Evolutionary conservation across 2,113 vertebrate species (phyloP).

Genomic region (Lamprotornis superbus): DNA sequence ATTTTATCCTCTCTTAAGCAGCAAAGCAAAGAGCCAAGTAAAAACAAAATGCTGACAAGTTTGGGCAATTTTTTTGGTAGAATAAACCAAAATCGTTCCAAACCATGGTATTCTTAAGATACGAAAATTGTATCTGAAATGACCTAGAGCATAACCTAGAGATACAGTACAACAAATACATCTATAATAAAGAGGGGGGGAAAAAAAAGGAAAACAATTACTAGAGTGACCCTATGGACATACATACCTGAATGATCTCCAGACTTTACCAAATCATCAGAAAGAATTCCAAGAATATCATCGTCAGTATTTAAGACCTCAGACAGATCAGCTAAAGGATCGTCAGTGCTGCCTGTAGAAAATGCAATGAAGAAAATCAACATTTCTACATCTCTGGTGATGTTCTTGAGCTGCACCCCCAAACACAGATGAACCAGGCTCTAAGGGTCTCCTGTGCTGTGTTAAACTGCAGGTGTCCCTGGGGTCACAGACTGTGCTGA

Average conservation of each 20-base stretch:
- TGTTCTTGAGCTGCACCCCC: neutral
- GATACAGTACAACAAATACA: neutral
- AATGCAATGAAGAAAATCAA: neutral
- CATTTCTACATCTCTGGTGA: neutral
- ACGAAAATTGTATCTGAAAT: neutral
- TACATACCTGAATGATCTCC: slow-evolving; percentile 86
- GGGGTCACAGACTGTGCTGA: neutral
- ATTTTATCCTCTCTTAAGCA: slow-evolving; percentile 28
- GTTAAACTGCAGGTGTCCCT: neutral
- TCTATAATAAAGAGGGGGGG: neutral
- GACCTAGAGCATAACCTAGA: neutral
- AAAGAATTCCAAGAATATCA: slow-evolving; percentile 95
- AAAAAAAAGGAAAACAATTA: neutral
- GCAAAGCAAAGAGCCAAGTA: slow-evolving; percentile 44
- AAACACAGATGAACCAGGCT: neutral
- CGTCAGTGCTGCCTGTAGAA: slow-evolving; percentile 81
- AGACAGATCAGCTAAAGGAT: slow-evolving; percentile 87
- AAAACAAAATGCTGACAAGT: slow-evolving; percentile 19
- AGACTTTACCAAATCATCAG: slow-evolving; percentile 89
- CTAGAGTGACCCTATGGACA: neutral
- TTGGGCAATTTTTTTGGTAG: neutral
- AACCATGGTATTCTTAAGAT: neutral
- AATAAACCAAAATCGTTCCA: neutral
- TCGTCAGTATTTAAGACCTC: slow-evolving; percentile 93
- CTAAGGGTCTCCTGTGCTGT: neutral